A percentile compares a stretch with the other conserved stretches of the same genome.
phyloP scores from a whole-genome alignment of 2,888 invertebrate genomes.

The Lordiphosa fenestrarum region DNA sequence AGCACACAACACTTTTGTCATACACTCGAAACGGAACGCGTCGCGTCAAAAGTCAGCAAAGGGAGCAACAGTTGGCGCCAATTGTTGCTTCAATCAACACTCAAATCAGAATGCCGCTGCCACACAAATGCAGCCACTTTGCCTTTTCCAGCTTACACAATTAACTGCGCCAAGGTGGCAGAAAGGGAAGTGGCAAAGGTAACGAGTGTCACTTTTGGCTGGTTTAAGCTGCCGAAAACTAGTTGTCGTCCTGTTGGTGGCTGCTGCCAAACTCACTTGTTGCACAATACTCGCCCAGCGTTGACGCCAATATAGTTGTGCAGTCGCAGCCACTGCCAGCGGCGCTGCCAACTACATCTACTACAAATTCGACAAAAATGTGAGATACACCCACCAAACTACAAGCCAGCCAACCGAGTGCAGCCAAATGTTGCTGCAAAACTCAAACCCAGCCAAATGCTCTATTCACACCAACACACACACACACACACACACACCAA shows the following conservation, averaged over 20 bases:
- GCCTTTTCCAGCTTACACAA: conserved; percentile 52
- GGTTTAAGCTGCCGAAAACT: conserved; percentile 56
- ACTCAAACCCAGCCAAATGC: conserved; percentile 54
- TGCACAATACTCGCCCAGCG: conserved; percentile 79
- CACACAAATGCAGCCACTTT: conserved; percentile 48
- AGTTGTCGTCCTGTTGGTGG: conserved; percentile 79
- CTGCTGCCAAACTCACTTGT: conserved; percentile 81
- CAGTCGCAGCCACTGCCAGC: conserved; percentile 49
- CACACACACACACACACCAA: conserved; percentile 20
- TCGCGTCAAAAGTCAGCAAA: conserved; percentile 42
- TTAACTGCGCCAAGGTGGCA: conserved; percentile 36
- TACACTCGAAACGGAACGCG: conserved; percentile 37
- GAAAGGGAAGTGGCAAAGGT: background rate
- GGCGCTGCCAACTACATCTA: conserved; percentile 24
- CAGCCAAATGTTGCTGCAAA: conserved; percentile 75
- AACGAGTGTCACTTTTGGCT: conserved; percentile 14
- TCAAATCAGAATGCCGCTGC: conserved; percentile 46
- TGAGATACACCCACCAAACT: conserved; percentile 75
- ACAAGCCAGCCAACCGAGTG: conserved; percentile 65
- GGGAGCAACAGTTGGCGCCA: conserved; percentile 68
- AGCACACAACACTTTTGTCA: conserved; percentile 58
- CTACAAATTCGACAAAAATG: conserved; percentile 77
- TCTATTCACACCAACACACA: conserved; percentile 26
- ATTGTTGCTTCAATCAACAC: conserved; percentile 70
- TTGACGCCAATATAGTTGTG: conserved; percentile 62